Evolutionary conservation across 1,140 invertebrate genomes (phyloP).

Genomic region (Carposina sasakii): DNA sequence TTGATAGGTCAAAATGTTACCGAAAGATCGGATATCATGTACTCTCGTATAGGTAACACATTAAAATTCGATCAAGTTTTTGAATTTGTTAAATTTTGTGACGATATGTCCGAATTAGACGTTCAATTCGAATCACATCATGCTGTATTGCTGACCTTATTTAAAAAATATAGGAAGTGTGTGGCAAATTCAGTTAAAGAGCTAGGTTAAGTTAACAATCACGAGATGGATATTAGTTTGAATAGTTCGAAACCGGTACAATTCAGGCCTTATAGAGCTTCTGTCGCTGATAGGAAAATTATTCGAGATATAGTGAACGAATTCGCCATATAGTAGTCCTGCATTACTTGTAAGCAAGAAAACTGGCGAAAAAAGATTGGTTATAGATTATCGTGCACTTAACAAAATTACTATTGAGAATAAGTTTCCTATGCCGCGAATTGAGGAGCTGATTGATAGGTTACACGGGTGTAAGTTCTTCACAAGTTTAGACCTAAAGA

Average conservation of each 20-base stretch:
- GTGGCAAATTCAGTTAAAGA: not conserved
- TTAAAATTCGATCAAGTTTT: not conserved
- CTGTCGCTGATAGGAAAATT: not conserved
- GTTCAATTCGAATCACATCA: not conserved
- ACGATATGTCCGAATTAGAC: not conserved
- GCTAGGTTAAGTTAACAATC: constrained; percentile 1
- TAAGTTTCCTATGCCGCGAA: not conserved
- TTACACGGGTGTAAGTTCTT: not conserved
- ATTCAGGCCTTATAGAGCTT: constrained; percentile 4
- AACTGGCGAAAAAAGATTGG: constrained; percentile 3
- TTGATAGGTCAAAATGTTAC: constrained; percentile 4
- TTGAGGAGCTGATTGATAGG: constrained; percentile 3
- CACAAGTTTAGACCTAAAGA: constrained; percentile 7
- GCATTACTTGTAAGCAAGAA: constrained; percentile 27
- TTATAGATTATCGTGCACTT: not conserved
- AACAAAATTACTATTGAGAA: not conserved
- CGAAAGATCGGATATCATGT: not conserved
- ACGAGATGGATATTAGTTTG: constrained; percentile 1
- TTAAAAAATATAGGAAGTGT: not conserved
- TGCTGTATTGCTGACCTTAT: not conserved
- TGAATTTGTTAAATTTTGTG: too few species aligned
- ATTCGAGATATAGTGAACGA: constrained; percentile 13
- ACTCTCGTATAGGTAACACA: not conserved
- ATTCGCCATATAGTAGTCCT: constrained; percentile 29
- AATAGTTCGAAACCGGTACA: not conserved